These are phyloP conservation scores for Pseudochirops corinnae DNA, from an alignment of 2,797 vertebrate genomes.

Conservation along the genomic window DNA sequence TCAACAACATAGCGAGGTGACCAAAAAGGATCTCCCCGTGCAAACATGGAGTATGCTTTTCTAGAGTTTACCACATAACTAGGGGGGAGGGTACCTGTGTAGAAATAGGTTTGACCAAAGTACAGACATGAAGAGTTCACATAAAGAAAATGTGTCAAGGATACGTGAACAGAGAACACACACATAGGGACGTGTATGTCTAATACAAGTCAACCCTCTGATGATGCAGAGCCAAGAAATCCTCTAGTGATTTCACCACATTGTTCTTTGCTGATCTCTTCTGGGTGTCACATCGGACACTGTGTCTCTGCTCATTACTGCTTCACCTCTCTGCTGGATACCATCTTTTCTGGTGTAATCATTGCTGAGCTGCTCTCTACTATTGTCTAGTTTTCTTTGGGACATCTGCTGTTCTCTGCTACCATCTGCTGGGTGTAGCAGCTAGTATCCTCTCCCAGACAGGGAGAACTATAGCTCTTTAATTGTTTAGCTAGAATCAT, in stretches of 20 bases:
- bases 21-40: not conserved
- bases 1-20: not conserved
- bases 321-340: not conserved
- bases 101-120: not conserved
- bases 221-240: not conserved
- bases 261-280: not conserved
- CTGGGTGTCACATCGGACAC: too few species aligned
- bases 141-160: not conserved
- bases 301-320: not conserved
- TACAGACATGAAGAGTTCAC: not conserved
- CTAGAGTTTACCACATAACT: not conserved
- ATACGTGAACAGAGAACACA: not conserved
- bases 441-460: not conserved
- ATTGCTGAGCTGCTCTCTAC: not conserved
- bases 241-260: not conserved
- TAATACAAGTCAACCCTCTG: not conserved
- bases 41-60: not conserved
- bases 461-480: not conserved
- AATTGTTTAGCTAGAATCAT: not conserved
- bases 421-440: not conserved
- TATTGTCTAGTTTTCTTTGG: not conserved
- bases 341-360: not conserved
- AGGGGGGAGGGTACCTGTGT: not conserved
- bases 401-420: not conserved
- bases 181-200: not conserved